Evolutionary conservation across 2,888 invertebrate species (phyloP).

Genomic region (Magallana nippona): DNA sequence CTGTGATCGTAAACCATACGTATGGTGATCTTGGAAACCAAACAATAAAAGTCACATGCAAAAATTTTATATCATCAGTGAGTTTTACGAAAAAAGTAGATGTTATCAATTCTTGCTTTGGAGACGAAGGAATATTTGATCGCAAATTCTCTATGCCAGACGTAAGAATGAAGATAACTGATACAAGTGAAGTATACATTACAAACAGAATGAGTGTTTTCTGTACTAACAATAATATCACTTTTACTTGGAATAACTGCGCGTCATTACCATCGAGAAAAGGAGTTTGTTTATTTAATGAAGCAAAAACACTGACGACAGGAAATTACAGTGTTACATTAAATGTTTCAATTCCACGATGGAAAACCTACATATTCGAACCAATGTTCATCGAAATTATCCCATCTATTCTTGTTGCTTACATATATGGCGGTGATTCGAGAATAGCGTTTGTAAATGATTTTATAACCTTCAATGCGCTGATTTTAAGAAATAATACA

Average conservation of each 20-base stretch:
- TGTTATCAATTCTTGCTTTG: background rate
- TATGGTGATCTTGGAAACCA: conserved; percentile 15
- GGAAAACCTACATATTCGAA: background rate
- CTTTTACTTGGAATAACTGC: background rate
- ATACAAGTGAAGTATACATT: background rate
- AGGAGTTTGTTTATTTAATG: background rate
- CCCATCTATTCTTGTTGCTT: background rate
- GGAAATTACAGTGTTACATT: background rate
- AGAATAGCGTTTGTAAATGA: background rate
- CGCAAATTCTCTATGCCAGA: background rate
- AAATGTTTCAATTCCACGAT: background rate
- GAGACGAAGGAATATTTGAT: conserved; percentile 18
- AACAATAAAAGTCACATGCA: background rate
- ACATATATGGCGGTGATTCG: background rate
- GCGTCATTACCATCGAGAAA: background rate
- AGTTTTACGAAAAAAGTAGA: background rate
- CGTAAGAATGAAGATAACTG: background rate
- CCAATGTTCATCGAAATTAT: background rate
- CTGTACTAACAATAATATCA: background rate
- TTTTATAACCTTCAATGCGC: background rate
- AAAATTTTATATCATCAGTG: background rate
- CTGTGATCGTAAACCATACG: background rate
- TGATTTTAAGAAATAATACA: background rate
- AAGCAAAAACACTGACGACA: background rate
- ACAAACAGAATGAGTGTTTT: background rate